A percentile compares a stretch with the other conserved stretches of the same genome.
These are phyloP conservation scores for Meliscaeva auricollis DNA, from an alignment of 2,888 invertebrate genomes.

Conservation along the genomic window DNA sequence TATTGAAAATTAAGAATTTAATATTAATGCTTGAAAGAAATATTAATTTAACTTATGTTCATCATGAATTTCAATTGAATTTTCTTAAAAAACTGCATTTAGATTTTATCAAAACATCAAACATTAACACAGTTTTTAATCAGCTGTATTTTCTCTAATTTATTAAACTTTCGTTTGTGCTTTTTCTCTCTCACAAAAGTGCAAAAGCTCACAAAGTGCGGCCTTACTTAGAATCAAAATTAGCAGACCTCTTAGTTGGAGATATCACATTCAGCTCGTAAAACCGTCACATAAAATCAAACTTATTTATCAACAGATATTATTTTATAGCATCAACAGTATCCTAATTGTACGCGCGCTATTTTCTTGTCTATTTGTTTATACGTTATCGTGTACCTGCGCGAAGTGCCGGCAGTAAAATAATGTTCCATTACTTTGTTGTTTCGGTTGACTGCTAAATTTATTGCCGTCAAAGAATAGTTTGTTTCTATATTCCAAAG, in stretches of 20 bases:
- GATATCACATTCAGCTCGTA: background rate
- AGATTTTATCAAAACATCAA: too few species aligned
- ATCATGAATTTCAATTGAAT: too few species aligned
- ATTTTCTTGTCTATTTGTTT: background rate
- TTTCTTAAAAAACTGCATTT: too few species aligned
- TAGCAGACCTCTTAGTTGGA: background rate
- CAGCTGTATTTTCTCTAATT: too few species aligned
- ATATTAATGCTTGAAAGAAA: too few species aligned
- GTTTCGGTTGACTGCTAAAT: slow-evolving; percentile 33
- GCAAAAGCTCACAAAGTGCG: background rate
- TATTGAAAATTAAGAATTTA: too few species aligned
- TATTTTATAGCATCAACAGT: background rate
- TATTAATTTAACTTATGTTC: too few species aligned
- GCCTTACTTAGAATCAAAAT: background rate
- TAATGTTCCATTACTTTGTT: slow-evolving; percentile 1
- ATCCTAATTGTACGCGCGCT: background rate
- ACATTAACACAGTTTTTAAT: too few species aligned
- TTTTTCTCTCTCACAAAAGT: background rate
- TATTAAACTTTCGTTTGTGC: too few species aligned
- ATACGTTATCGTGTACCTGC: slow-evolving; percentile 7
- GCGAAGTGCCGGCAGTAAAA: slow-evolving; percentile 11
- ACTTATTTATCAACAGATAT: background rate
- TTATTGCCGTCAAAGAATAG: slow-evolving; percentile 53
- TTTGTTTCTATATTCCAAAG: slow-evolving; percentile 53
- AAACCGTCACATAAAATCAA: background rate